Base-by-base conservation (phyloP, 2,888 invertebrate genomes). In the Neelides folsomi region DNA sequence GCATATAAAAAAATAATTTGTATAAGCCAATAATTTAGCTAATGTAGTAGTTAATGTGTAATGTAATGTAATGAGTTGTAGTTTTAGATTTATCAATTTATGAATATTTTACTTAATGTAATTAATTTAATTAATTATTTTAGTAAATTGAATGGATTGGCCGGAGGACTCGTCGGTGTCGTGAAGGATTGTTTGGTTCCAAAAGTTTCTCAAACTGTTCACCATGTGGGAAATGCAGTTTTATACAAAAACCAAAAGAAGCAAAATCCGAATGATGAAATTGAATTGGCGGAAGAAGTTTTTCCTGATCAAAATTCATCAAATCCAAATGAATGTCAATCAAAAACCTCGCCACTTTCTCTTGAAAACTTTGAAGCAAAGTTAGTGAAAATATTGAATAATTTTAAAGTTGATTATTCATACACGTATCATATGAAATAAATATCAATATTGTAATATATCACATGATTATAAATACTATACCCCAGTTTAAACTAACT, bases 61-160 rank as follows among this genome's bases (percentile, higher is more conserved):
- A n/a, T n/a, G n/a, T n/a, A n/a, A n/a, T n/a, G n/a, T n/a, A n/a
- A n/a, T n/a, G n/a, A n/a, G n/a, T n/a, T n/a, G n/a, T n/a, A n/a
- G n/a, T n/a, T n/a, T n/a, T n/a, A n/a, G n/a, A n/a, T n/a, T n/a
- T n/a, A n/a, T n/a, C n/a, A n/a, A n/a, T n/a, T n/a, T n/a, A n/a
- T 42, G 12, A 42, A 46, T 41, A 13, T 12, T 20, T 15, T 44
- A 15, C n/a, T 1, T 34, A 18, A 37, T 46, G 20, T 10, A 10
- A 27, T 43, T 43, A 9, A 13, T 10, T 15, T 41, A 34, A 20
- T 40, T n/a, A n/a, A n/a, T n/a, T n/a, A n/a, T n/a, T n/a, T n/a
- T n/a, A 83, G 82, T 68, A 78, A 80, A 63, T 71, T 83, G 66
- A 81, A 79, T 70, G 82, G 82, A 65, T 72, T 83, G 65, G 81